These are phyloP conservation scores for Orthonychiurus folsomi DNA, from an alignment of 2,888 invertebrate genomes.

Conservation along the genomic window DNA sequence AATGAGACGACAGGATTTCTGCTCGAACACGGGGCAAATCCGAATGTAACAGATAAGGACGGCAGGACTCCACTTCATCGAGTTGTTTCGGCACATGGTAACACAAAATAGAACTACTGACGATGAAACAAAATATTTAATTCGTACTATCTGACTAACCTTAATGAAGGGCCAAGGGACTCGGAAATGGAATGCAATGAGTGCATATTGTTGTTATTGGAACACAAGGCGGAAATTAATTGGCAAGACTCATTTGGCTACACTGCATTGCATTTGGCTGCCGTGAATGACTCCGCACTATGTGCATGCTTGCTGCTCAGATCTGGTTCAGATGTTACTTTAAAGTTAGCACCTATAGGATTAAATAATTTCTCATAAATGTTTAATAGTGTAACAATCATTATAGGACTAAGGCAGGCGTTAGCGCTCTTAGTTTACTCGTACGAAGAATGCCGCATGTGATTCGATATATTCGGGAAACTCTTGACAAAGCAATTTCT, in stretches of 20 bases:
- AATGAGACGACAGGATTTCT: conserved; percentile 64
- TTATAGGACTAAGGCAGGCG: conserved; percentile 63
- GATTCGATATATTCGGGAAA: conserved; percentile 59
- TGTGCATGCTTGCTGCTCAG: conserved; percentile 63
- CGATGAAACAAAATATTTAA: no score
- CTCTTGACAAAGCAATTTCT: conserved; percentile 65
- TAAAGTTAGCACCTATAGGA: conserved; percentile 16
- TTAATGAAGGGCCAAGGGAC: conserved; percentile 5
- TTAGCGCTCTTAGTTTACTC: conserved; percentile 70
- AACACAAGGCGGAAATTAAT: conserved; percentile 55
- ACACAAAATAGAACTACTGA: no score
- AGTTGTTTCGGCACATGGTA: conserved; percentile 51
- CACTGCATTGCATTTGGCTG: conserved; percentile 60
- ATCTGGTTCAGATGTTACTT: conserved; percentile 70
- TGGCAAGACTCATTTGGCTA: conserved; percentile 63
- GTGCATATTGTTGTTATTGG: conserved; percentile 49
- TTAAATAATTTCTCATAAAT: neutral
- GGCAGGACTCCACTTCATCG: conserved; percentile 71
- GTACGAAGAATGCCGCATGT: conserved; percentile 76
- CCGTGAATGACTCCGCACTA: conserved; percentile 68
- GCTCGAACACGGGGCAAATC: conserved; percentile 55
- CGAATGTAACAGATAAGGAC: conserved; percentile 59
- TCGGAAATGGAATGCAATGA: conserved; percentile 7
- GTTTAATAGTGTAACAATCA: conserved; percentile 6
- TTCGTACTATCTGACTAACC: no score